Conservation (phyloP, 2,888 invertebrate genomes). For the Plagiodera versicolora region DNA sequence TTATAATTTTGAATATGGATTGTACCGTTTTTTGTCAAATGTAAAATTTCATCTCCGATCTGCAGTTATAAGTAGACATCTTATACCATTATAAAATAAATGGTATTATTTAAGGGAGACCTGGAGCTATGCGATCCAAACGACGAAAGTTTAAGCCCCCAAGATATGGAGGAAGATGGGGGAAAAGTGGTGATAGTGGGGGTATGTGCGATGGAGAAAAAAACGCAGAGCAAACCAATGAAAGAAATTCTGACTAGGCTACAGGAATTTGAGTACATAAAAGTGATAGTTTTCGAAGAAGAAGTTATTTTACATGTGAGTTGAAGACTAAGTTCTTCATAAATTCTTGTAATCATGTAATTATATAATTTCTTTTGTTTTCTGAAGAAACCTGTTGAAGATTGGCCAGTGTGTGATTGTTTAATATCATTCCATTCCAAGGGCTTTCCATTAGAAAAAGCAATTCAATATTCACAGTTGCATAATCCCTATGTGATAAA, state of each 20-base stretch:
- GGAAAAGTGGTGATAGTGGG: slow-evolving; percentile 95
- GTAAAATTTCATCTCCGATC: too few relatives aligned
- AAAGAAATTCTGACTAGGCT: slow-evolving; percentile 95
- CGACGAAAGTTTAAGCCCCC: slow-evolving; percentile 53
- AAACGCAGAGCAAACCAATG: slow-evolving; percentile 99
- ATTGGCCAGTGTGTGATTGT: slow-evolving; percentile 98
- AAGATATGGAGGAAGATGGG: slow-evolving; percentile 60
- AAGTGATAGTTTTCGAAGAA: slow-evolving; percentile 93
- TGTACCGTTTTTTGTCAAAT: too few relatives aligned
- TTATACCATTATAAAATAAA: too few relatives aligned
- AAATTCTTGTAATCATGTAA: background rate
- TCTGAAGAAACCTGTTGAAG: slow-evolving; percentile 85
- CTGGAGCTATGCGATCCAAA: slow-evolving; percentile 73
- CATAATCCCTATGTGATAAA: slow-evolving; percentile 97
- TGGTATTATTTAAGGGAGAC: slow-evolving; percentile 63
- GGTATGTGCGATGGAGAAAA: slow-evolving; percentile 99
- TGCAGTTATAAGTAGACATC: too few relatives aligned
- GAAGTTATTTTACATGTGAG: slow-evolving; percentile 88
- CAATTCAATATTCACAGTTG: slow-evolving; percentile 92
- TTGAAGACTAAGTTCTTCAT: too few relatives aligned
- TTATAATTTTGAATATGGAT: too few relatives aligned
- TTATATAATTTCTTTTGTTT: slow-evolving; percentile 8
- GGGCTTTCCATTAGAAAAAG: slow-evolving; percentile 97
- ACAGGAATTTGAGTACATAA: slow-evolving; percentile 95
- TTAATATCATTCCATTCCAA: slow-evolving; percentile 98